Conservation (phyloP, 2,113 vertebrate genomes). For the Geothlypis trichas region DNA sequence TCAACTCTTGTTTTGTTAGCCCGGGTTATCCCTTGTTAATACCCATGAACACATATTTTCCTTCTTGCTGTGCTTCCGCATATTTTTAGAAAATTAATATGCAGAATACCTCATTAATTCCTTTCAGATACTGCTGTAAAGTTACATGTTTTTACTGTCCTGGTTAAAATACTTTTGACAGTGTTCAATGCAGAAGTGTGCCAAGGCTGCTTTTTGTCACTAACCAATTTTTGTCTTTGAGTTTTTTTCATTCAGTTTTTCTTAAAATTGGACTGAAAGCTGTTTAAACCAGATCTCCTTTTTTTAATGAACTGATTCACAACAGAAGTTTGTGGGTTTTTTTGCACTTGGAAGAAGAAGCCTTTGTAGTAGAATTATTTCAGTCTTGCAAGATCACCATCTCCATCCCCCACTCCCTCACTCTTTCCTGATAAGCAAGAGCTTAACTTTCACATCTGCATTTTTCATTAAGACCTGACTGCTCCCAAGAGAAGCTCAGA, state of each 20-base stretch:
- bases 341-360: not conserved
- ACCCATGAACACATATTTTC: not conserved
- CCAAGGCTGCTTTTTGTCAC: not conserved
- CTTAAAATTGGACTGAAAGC: not conserved
- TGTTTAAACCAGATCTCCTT: not conserved
- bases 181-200: not conserved
- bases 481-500: not conserved
- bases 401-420: not conserved
- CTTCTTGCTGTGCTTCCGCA: not conserved
- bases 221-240: not conserved
- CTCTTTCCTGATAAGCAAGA: not conserved
- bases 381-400: not conserved
- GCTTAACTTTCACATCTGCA: not conserved
- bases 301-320: not conserved
- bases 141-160: not conserved
- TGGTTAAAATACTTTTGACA: not conserved
- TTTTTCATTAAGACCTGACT: slow-evolving; percentile 4
- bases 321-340: not conserved
- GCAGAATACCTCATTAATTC: not conserved
- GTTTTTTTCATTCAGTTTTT: not conserved
- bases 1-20: not conserved
- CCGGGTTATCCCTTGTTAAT: not conserved
- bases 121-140: not conserved
- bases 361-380: not conserved
- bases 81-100: not conserved